Evolutionary conservation across 2,113 vertebrate genomes (phyloP), one percentile per base, ranked within the genome.

Genomic region (Microtus pennsylvanicus): DNA sequence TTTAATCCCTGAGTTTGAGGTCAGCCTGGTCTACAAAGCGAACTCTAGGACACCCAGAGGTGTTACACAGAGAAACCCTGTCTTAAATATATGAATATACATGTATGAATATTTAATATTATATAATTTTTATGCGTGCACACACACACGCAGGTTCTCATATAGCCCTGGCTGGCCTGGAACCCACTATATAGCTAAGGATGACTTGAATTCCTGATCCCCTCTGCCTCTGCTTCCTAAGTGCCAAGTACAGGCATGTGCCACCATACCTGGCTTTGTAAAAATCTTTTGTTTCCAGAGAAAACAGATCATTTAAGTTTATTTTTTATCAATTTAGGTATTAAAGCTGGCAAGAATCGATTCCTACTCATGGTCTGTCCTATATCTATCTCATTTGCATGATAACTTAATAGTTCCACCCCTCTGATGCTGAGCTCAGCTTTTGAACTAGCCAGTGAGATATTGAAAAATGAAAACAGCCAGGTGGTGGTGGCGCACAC

Each of bases 281-380:
- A 55, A 96, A 94, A 47, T 16, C 86, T 95, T 81, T 85, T 52
- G 94, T 89, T 78, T 61, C 67, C 67, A 61, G 63, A 87, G 93
- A 96, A 95, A 96, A 91, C 8, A 83, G 30, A 35, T 83, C 35
- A 63, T 83, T 83, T 63, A 38, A 82, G 61, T 63, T 83, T 83
- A 74, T 42, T 75, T 75, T 75, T 75, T 75, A 63, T 63, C 24
- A 58, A 42, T 83, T 83, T 83, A 83, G 24, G 38, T 63, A 63
- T 63, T 65, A 17, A 42, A 63, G 38, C n/a, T 63, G 58, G 58
- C 14, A 65, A 83, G 58, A 83, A 63, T 65, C 82, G 63, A 85
- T 90, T 61, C 35, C 80, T 90, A 87, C 55, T 85, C 22, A 45
- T 89, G 33, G 61, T 94, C 38, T 94, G n/a, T 38, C 28, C 22